Conservation (phyloP, 2,888 invertebrate species). For the Microctonus brassicae region DNA sequence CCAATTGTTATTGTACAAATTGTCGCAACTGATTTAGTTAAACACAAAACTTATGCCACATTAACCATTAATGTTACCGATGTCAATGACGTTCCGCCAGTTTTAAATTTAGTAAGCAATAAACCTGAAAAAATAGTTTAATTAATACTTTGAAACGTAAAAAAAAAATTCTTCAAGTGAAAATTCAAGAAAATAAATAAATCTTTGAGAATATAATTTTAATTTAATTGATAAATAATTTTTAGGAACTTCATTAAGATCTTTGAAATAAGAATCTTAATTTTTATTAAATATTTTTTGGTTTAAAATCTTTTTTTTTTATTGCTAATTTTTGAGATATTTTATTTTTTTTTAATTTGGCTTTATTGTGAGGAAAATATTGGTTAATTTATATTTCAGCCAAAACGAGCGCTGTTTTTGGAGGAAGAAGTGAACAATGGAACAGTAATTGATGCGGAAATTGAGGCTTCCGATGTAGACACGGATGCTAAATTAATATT, state of each 20-base stretch:
- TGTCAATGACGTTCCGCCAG: slow-evolving; percentile 82
- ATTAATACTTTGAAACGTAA: too few relatives aligned
- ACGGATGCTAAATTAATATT: slow-evolving; percentile 73
- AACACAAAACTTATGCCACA: slow-evolving; percentile 72
- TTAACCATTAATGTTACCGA: slow-evolving; percentile 76
- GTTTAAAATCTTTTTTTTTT: too few relatives aligned
- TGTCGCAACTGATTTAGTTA: slow-evolving; percentile 63
- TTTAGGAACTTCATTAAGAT: too few relatives aligned
- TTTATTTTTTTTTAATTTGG: too few relatives aligned
- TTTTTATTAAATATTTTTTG: too few relatives aligned
- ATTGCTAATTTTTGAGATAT: too few relatives aligned
- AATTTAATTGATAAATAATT: too few relatives aligned
- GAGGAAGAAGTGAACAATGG: slow-evolving; percentile 73
- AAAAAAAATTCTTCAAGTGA: too few relatives aligned
- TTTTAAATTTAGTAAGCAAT: slow-evolving; percentile 73
- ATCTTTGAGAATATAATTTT: too few relatives aligned
- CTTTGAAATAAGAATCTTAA: too few relatives aligned
- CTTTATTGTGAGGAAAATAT: background rate
- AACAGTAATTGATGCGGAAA: slow-evolving; percentile 66
- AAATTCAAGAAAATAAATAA: too few relatives aligned
- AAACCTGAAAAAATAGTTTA: too few relatives aligned
- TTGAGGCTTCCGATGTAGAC: slow-evolving; percentile 75
- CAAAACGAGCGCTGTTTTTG: slow-evolving; percentile 70
- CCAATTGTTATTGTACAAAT: slow-evolving; percentile 71
- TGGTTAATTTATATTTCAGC: slow-evolving; percentile 62